A percentile compares a stretch with the other conserved stretches of the same genome.
Conservation (phyloP, 2,113 vertebrate genomes). For the Megalops atlanticus region DNA sequence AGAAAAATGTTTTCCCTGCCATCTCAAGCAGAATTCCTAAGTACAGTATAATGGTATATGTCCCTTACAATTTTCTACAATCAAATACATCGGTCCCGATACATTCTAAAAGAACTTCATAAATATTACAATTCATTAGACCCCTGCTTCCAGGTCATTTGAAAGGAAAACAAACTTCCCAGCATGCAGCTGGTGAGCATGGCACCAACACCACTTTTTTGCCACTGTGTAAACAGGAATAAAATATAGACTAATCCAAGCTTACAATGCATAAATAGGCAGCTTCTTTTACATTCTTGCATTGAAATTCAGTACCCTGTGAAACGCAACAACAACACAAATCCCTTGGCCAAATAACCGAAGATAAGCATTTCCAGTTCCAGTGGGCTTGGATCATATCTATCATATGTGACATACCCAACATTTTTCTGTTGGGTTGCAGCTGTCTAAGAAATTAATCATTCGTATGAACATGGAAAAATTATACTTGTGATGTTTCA, state of each 20-base stretch:
- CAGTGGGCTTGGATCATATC: not conserved
- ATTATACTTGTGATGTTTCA: not conserved
- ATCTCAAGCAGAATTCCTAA: not conserved
- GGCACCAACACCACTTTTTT: not conserved
- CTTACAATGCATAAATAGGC: not conserved
- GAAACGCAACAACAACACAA: not conserved
- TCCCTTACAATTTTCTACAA: not conserved
- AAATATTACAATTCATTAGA: not conserved
- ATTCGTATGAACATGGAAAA: not conserved
- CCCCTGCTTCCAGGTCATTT: not conserved
- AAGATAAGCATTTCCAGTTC: not conserved
- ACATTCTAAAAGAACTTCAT: not conserved
- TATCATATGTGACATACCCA: not conserved
- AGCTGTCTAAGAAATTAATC: not conserved
- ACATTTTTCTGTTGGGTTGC: not conserved
- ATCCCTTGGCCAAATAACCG: not conserved
- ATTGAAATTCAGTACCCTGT: not conserved
- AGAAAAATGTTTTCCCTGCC: not conserved
- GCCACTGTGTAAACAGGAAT: not conserved
- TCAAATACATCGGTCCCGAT: not conserved
- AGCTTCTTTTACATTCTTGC: slow-evolving; percentile 1
- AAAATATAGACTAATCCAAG: not conserved
- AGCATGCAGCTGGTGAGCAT: not conserved
- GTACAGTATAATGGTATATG: not conserved
- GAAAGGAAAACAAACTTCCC: not conserved